Base-by-base conservation (phyloP, 1,140 invertebrate species). In the Vanessa tameamea region DNA sequence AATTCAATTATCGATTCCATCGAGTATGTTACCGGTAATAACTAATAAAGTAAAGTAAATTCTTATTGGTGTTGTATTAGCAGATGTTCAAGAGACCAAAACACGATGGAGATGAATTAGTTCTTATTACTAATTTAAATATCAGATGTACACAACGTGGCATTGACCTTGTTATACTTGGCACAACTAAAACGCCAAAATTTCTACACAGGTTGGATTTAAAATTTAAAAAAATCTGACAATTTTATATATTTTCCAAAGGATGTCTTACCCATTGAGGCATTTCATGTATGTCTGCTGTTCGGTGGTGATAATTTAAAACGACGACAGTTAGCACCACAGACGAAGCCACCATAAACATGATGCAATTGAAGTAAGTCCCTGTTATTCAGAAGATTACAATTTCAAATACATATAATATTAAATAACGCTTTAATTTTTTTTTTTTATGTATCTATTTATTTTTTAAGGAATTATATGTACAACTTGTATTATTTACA, bases 351-450 rank as follows among this genome's bases (percentile, higher is more conserved):
- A 99, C 98, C 98, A 99, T 99, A 93, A 99, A 98, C 99, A 99
- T 99, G 93, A 99, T 99, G 94, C 98, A 99, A 93, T 99, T 99
- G 95, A 99, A 99, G 94, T 99, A 99, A 80, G 99, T 99, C 87
- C 98, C 98, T 99, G 95, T 80, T 72, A 84, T 72, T 59, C 78
- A 78, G 55, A 70, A 72, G 23, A 64, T 67, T 37, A 47, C 15
- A 48, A 48, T 55, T 69, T 73, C 63, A 15, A 37, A 57, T 16
- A 20, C 23, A n/a, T 2, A 65, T 47, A 55, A 3, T 23, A 57
- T 47, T 12, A 16, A 50, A 47, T 55, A 11, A 43, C 13, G 31
- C 9, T 61, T 31, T 7, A 15, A 26, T 13, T 16, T 9, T 23
- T 57, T 23, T 57, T 13, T 23, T 57, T 57, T 23, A 55, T 55